phyloP scores from a whole-genome alignment of 2,888 invertebrate species.

The Choreutis nemorana region DNA sequence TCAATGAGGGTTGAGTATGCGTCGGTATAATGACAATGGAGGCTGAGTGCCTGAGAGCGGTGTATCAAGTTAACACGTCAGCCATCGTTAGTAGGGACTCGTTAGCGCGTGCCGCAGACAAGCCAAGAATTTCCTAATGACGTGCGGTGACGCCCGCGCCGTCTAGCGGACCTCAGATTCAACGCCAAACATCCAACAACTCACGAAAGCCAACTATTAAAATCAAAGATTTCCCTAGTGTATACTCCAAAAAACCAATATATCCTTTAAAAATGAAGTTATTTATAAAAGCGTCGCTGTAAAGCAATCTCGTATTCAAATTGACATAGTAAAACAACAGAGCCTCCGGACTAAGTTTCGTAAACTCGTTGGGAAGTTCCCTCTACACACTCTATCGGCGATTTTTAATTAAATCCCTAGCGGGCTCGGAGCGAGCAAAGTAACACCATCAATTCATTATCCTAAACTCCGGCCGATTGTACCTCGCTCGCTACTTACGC shows the following conservation, averaged over 20 bases:
- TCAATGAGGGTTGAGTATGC: slow-evolving; percentile 3
- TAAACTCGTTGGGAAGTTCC: slow-evolving; percentile 61
- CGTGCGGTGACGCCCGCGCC: slow-evolving; percentile 22
- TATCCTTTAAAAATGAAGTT: too few species aligned
- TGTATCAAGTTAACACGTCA: slow-evolving; percentile 59
- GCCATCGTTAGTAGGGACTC: slow-evolving; percentile 60
- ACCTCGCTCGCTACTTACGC: slow-evolving; percentile 65
- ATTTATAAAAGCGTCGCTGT: slow-evolving; percentile 23
- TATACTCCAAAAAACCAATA: too few species aligned
- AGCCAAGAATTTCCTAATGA: slow-evolving; percentile 62
- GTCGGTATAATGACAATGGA: slow-evolving; percentile 7
- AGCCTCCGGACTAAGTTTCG: slow-evolving; percentile 55
- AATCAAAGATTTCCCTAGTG: background rate
- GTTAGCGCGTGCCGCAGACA: slow-evolving; percentile 58
- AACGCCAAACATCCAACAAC: background rate
- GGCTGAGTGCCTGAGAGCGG: slow-evolving; percentile 21
- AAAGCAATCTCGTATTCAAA: slow-evolving; percentile 60
- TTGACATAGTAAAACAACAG: slow-evolving; percentile 64
- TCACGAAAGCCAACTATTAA: background rate
- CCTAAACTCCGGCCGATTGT: slow-evolving; percentile 66
- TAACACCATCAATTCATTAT: slow-evolving; percentile 68
- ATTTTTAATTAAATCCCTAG: slow-evolving; percentile 66
- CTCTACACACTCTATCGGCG: slow-evolving; percentile 65
- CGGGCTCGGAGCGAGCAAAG: slow-evolving; percentile 58
- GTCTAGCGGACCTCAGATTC: slow-evolving; percentile 1